Conservation (phyloP, 2,888 invertebrate species). For the Limenitis camilla region DNA sequence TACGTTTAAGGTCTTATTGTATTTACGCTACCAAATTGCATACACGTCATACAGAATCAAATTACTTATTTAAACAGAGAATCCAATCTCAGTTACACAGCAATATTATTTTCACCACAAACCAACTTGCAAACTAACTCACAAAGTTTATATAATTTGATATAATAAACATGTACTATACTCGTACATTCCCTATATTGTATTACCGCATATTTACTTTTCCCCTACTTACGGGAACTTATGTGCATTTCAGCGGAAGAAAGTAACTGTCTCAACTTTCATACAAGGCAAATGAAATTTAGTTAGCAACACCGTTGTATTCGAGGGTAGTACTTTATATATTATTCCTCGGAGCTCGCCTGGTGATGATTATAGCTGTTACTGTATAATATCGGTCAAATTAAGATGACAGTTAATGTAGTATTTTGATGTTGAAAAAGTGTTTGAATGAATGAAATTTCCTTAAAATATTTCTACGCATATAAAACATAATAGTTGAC, state of each 20-base stretch:
- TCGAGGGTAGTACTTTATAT: too few species aligned
- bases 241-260: slow-evolving; percentile 6
- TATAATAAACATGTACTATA: background rate
- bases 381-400: too few species aligned
- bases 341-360: too few species aligned
- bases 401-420: too few species aligned
- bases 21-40: too few species aligned
- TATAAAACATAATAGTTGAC: too few species aligned
- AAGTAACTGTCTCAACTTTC: slow-evolving; percentile 16
- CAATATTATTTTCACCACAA: background rate
- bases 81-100: background rate
- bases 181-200: slow-evolving; percentile 2
- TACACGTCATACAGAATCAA: too few species aligned
- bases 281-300: slow-evolving; percentile 12
- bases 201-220: slow-evolving; percentile 15
- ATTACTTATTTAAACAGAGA: too few species aligned
- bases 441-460: background rate
- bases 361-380: too few species aligned
- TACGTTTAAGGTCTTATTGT: too few species aligned
- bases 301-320: too few species aligned
- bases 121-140: slow-evolving; percentile 3
- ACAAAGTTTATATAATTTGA: background rate
- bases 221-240: slow-evolving; percentile 8
- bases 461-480: too few species aligned
- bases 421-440: background rate